These are phyloP conservation scores for Ephestia elutella DNA, from an alignment of 1,140 invertebrate genomes.

Conservation along the genomic window DNA sequence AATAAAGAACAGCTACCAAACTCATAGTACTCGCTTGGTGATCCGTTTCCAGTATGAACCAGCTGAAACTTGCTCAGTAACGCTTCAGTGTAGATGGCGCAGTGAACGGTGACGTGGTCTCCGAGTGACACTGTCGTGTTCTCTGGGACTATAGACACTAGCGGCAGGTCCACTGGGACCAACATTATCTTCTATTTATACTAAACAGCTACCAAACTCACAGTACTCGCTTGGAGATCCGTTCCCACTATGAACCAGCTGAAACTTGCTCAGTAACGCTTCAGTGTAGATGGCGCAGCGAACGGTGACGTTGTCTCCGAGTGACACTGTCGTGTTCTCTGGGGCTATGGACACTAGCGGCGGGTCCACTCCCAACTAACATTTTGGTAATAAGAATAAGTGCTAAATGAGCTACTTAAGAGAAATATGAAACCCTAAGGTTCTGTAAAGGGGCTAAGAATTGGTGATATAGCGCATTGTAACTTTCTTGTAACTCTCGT, in stretches of 20 bases:
- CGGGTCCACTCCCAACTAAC: constrained; percentile 52
- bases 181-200: too few species aligned
- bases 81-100: constrained; percentile 46
- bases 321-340: constrained; percentile 27
- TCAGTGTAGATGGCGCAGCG: constrained; percentile 51
- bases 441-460: too few species aligned
- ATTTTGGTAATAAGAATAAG: too few species aligned
- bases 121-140: constrained; percentile 32
- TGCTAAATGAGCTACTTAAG: too few species aligned
- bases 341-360: constrained; percentile 46
- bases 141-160: constrained; percentile 38
- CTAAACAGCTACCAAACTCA: constrained; percentile 19
- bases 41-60: constrained; percentile 25
- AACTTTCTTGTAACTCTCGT: too few species aligned
- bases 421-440: too few species aligned
- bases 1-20: not conserved
- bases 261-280: constrained; percentile 23
- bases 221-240: constrained; percentile 19
- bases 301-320: constrained; percentile 32
- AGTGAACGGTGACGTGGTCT: constrained; percentile 36
- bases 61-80: constrained; percentile 27
- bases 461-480: too few species aligned
- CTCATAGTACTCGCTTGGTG: constrained; percentile 28
- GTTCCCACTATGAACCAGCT: constrained; percentile 31
- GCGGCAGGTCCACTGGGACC: constrained; percentile 44